Evolutionary conservation across 1,140 invertebrate species (phyloP).

Genomic region (Sarcophaga peregrina): DNA sequence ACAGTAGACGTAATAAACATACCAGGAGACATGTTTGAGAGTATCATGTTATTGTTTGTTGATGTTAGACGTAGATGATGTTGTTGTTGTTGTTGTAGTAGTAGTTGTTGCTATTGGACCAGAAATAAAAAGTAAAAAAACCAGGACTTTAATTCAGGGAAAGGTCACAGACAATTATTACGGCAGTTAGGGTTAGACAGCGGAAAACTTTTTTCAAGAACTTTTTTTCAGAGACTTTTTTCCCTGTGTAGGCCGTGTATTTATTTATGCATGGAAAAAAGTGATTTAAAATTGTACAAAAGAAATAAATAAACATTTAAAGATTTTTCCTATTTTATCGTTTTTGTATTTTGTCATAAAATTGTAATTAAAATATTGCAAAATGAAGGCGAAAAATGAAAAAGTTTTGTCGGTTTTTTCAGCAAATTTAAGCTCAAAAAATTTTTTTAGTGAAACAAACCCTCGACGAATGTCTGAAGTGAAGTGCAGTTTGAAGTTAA

Average conservation of each 20-base stretch:
- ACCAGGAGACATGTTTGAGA: conserved; percentile 14
- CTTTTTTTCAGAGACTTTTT: background rate
- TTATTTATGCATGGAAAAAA: conserved; percentile 6
- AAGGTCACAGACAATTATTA: conserved; percentile 1
- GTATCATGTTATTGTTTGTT: conserved; percentile 25
- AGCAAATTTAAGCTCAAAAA: no score
- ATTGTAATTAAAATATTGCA: no score
- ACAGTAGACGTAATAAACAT: conserved; percentile 23
- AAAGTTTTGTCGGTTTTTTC: no score
- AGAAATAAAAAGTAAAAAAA: background rate
- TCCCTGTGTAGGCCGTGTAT: background rate
- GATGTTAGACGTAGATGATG: background rate
- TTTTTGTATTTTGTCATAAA: no score
- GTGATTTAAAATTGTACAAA: background rate
- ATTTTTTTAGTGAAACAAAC: no score
- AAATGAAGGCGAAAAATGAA: no score
- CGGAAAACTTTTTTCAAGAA: background rate
- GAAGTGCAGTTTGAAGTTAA: no score
- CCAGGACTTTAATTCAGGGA: background rate
- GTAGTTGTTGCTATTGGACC: no score
- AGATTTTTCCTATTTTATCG: no score
- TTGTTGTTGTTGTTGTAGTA: no score
- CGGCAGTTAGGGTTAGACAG: background rate
- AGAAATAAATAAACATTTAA: background rate
- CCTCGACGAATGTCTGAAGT: no score